A percentile compares a stretch with the other conserved stretches of the same genome.
These are phyloP conservation scores for Numenius arquata DNA, from an alignment of 2,113 vertebrate genomes.

Conservation along the genomic window DNA sequence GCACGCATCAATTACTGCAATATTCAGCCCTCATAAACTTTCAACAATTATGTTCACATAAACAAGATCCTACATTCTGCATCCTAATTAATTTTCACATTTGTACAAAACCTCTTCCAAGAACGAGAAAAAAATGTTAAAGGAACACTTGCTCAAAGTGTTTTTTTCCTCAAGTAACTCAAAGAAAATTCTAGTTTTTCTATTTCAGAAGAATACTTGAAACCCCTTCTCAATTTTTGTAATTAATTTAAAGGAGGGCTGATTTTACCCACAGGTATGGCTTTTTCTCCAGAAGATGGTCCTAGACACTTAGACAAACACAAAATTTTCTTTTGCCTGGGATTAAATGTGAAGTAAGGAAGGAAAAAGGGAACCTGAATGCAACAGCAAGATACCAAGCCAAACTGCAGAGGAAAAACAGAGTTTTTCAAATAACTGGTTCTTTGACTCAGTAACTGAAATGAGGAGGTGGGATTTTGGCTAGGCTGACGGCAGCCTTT, in stretches of 20 bases:
- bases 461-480: neutral
- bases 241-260: neutral
- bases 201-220: neutral
- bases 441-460: neutral
- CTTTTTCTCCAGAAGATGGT: neutral
- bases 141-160: neutral
- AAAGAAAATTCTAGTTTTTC: slow-evolving; percentile 11
- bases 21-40: slow-evolving; percentile 39
- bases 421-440: neutral
- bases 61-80: slow-evolving; percentile 27
- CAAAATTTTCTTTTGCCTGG: neutral
- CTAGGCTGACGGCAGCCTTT: neutral
- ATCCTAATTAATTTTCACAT: slow-evolving; percentile 48
- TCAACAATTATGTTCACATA: slow-evolving; percentile 54
- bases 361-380: neutral
- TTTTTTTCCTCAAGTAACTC: neutral
- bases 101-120: slow-evolving; percentile 21
- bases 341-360: neutral
- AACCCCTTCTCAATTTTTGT: neutral
- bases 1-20: slow-evolving; percentile 37
- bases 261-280: neutral
- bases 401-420: neutral
- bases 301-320: neutral
- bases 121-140: neutral
- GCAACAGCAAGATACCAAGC: neutral